Conservation (phyloP, 2,797 vertebrate genomes). For the Aeoliscus strigatus region DNA sequence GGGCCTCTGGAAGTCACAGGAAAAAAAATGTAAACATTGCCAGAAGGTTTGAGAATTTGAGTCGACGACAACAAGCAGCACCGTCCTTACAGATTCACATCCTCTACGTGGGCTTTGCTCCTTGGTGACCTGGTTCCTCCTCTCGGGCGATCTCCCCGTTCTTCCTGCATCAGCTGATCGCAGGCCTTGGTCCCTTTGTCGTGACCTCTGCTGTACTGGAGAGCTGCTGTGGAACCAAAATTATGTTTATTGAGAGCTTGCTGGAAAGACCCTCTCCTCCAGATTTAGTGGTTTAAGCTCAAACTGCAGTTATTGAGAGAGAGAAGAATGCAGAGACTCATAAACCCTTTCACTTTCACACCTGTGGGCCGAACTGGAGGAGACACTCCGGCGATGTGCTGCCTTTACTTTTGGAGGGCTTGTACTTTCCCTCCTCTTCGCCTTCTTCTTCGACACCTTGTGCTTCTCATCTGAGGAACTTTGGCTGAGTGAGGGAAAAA, state of each 20-base stretch:
- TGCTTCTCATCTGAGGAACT: conserved; percentile 80
- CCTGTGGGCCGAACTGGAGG: conserved; percentile 69
- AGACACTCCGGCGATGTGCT: conserved; percentile 44
- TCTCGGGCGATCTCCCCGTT: conserved; percentile 62
- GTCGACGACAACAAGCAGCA: no score
- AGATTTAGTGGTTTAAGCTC: no score
- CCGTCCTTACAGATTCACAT: conserved; percentile 52
- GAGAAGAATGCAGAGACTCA: no score
- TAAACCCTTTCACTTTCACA: no score
- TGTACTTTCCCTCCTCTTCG: conserved; percentile 60
- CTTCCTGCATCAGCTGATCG: conserved; percentile 47
- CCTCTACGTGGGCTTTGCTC: conserved; percentile 51
- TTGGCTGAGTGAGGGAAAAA: conserved; percentile 2
- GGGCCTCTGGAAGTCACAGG: conserved; percentile 41
- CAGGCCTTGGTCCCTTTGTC: conserved; percentile 41
- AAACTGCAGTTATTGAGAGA: no score
- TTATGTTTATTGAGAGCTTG: no score
- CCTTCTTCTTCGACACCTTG: conserved; percentile 73
- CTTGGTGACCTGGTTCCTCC: conserved; percentile 44
- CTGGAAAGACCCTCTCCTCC: background rate
- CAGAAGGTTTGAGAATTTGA: no score
- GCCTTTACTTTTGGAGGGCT: conserved; percentile 58
- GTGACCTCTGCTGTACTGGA: conserved; percentile 46
- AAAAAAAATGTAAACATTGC: background rate
- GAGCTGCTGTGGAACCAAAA: conserved; percentile 48